Evolutionary conservation across 2,888 invertebrate species (phyloP).

Genomic region (Deilephila porcellus): DNA sequence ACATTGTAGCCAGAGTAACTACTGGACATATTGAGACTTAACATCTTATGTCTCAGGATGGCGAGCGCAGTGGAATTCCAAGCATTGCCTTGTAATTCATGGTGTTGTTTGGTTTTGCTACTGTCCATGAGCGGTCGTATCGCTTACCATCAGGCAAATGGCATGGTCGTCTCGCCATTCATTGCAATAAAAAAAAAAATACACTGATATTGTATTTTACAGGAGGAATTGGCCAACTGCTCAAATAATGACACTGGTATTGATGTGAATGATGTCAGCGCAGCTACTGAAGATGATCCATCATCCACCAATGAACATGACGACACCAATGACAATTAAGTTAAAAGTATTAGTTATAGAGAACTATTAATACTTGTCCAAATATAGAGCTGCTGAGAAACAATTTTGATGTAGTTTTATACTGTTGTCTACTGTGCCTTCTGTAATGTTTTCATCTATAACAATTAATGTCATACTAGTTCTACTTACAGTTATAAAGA

Average conservation of each 20-base stretch:
- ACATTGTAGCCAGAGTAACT: too few species aligned
- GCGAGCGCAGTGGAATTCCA: too few species aligned
- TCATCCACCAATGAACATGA: background rate
- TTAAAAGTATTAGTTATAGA: background rate
- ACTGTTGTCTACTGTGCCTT: too few species aligned
- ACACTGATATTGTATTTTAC: constrained; percentile 38
- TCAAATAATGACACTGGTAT: constrained; percentile 84
- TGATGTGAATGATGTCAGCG: constrained; percentile 80
- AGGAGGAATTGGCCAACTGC: constrained; percentile 86
- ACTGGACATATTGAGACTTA: too few species aligned
- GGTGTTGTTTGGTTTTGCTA: too few species aligned
- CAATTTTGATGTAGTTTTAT: background rate
- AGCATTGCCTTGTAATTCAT: too few species aligned
- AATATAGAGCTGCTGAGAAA: background rate
- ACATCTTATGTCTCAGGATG: too few species aligned
- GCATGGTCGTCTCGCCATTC: too few species aligned
- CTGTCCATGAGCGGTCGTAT: too few species aligned
- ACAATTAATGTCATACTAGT: background rate
- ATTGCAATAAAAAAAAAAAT: too few species aligned
- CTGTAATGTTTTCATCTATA: background rate
- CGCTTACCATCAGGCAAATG: too few species aligned
- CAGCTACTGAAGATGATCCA: constrained; percentile 60
- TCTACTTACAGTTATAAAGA: background rate
- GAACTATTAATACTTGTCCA: background rate
- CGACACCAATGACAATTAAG: constrained; percentile 6